Conservation (phyloP, 2,113 vertebrate species). For the Syngnathus scovelli region DNA sequence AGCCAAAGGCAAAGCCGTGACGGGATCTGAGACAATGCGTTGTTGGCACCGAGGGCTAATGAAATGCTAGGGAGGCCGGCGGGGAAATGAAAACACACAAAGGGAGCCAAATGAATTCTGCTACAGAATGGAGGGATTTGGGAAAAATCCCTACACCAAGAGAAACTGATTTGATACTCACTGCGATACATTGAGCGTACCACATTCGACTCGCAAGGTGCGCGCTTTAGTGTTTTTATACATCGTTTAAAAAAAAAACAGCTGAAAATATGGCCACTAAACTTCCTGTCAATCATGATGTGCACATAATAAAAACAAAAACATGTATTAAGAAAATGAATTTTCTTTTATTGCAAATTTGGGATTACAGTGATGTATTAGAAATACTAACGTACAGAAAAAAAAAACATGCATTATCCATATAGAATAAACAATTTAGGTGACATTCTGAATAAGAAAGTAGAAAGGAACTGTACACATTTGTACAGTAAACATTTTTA, state of each 20-base stretch:
- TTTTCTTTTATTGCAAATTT: slow-evolving; percentile 59
- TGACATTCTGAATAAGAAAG: slow-evolving; percentile 42
- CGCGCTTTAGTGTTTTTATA: slow-evolving; percentile 45
- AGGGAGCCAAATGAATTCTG: slow-evolving; percentile 61
- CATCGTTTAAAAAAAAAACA: slow-evolving; percentile 1
- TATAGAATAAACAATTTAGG: slow-evolving; percentile 32
- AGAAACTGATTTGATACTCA: slow-evolving; percentile 65
- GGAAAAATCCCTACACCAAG: slow-evolving; percentile 63
- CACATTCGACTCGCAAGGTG: slow-evolving; percentile 39
- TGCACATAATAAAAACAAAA: slow-evolving; percentile 2
- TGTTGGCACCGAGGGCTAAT: slow-evolving; percentile 64
- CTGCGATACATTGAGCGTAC: slow-evolving; percentile 54
- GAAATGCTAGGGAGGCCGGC: slow-evolving; percentile 62
- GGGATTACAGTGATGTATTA: slow-evolving; percentile 47
- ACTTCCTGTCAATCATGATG: not conserved
- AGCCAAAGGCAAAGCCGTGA: slow-evolving; percentile 67
- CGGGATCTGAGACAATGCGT: slow-evolving; percentile 67
- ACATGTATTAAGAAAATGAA: not conserved
- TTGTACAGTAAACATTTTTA: slow-evolving; percentile 52
- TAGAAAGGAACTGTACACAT: slow-evolving; percentile 45
- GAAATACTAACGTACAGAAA: slow-evolving; percentile 36
- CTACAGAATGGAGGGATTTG: slow-evolving; percentile 64
- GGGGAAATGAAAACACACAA: slow-evolving; percentile 64
- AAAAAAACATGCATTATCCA: slow-evolving; percentile 59
- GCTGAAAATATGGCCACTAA: not conserved